Base-by-base conservation (phyloP, 2,797 vertebrate genomes). In the Rhynchonycteris naso region DNA sequence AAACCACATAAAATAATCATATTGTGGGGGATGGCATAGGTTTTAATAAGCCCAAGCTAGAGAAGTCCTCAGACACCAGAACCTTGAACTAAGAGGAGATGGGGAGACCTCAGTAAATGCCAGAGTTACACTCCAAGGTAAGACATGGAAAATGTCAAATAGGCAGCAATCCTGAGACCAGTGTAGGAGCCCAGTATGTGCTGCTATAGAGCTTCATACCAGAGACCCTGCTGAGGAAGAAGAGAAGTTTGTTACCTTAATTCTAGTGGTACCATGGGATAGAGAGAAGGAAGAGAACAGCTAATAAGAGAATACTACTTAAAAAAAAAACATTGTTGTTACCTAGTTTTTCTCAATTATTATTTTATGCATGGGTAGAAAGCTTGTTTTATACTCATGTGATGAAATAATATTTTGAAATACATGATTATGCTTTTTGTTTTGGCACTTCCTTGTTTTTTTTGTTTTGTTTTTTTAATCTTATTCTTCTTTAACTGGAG, bases 401-500 rank as follows among this genome's bases (percentile, higher is more conserved):
- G 33, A 21, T 66, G n/a, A 82, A 90, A 78, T 88, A 56, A 68
- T 80, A 89, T 86, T 94, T 81, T 85, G 56, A 72, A 75, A 68
- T 47, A 78, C 1, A n/a, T 88, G 35, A 54, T 22, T 58, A 66
- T 80, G 22, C 28, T 75, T 85, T 94, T 63, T 47, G 75, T 85
- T 94, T 68, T 24, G 19, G 4, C 5, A 85, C 21, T 68, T 75
- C 22, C 33, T 88, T 61, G 30, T 72, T 72, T 83, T 82, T 81
- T 61, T 80, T 61, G 12, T 52, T 38, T 56, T 47, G 63, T 66
- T 69, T 11, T 47, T 43, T 54, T 56, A 79, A 71, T 58, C 35
- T 63, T 65, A 89, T 8, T 11, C 19, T 26, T 68, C 47, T 76
- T 69, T 74, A 86, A 33, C 26, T 65, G 14, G 38, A 82, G 28